Percentiles rank a stretch among this genome's conserved stretches.
Evolutionary conservation across 2,113 vertebrate genomes (phyloP).

Genomic region (Galbula dea): DNA sequence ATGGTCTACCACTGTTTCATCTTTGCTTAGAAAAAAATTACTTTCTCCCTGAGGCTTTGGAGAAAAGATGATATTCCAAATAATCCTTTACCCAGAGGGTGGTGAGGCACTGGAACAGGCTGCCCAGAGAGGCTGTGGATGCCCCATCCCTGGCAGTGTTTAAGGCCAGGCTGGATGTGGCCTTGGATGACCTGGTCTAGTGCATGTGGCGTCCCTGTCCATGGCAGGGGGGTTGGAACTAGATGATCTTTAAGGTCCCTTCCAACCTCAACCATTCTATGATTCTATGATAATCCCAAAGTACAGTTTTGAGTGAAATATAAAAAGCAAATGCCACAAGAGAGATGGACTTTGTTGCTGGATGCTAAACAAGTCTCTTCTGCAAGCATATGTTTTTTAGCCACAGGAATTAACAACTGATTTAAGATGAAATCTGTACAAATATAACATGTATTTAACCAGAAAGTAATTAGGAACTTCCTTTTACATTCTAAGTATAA

Average conservation of each 20-base stretch:
- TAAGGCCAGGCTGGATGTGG: too few relatives aligned
- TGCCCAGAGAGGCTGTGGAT: too few relatives aligned
- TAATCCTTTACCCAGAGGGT: too few relatives aligned
- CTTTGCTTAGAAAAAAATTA: not conserved
- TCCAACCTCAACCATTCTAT: too few relatives aligned
- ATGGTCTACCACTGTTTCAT: not conserved
- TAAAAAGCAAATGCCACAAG: not conserved
- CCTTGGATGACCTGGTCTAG: too few relatives aligned
- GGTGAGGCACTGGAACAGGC: too few relatives aligned
- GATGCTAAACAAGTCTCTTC: not conserved
- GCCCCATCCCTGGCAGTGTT: too few relatives aligned
- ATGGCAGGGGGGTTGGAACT: too few relatives aligned
- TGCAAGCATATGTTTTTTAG: not conserved
- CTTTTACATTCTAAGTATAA: not conserved
- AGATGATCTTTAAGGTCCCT: too few relatives aligned
- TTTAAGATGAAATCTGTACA: not conserved
- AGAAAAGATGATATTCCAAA: not conserved
- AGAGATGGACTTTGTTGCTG: not conserved
- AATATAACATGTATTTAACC: not conserved
- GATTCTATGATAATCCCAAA: too few relatives aligned
- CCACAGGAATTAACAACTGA: not conserved
- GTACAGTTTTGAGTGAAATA: not conserved
- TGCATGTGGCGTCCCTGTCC: too few relatives aligned
- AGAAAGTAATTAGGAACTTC: not conserved
- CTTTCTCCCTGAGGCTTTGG: not conserved